Conservation (phyloP, 2,113 vertebrate genomes). For the Mesitornis unicolor region DNA sequence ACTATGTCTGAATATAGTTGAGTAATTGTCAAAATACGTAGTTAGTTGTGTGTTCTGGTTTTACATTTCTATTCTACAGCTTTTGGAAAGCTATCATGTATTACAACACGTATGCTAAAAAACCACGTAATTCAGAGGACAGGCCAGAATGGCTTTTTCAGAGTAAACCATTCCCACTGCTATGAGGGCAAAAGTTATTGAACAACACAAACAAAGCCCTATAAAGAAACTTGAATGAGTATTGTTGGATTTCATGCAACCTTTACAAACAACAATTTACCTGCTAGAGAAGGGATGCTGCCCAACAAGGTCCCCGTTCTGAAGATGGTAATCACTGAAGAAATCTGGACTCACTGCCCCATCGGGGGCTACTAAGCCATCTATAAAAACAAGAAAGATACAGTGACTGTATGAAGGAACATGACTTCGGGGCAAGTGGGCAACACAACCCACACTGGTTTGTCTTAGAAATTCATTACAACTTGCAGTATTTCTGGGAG, state of each 20-base stretch:
- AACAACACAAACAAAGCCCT: not conserved
- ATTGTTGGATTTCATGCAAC: not conserved
- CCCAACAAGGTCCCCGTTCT: conserved; percentile 87
- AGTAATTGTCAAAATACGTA: not conserved
- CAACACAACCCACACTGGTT: not conserved
- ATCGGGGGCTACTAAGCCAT: conserved; percentile 87
- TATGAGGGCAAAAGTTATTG: not conserved
- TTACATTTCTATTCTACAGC: not conserved
- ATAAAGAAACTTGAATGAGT: not conserved
- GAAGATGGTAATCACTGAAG: conserved; percentile 83
- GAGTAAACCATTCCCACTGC: not conserved
- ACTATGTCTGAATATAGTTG: not conserved
- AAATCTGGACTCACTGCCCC: conserved; percentile 88
- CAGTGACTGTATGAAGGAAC: not conserved
- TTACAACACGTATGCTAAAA: not conserved
- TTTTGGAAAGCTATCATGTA: not conserved
- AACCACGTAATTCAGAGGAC: not conserved
- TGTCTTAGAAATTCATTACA: not conserved
- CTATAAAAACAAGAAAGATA: conserved; percentile 62
- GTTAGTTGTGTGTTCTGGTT: not conserved
- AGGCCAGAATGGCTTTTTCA: not conserved
- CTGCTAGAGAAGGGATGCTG: conserved; percentile 78
- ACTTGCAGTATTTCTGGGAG: not conserved
- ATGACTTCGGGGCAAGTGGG: not conserved
- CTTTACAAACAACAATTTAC: conserved; percentile 63